Conservation (phyloP, 2,113 vertebrate species). For the Nanger granti region DNA sequence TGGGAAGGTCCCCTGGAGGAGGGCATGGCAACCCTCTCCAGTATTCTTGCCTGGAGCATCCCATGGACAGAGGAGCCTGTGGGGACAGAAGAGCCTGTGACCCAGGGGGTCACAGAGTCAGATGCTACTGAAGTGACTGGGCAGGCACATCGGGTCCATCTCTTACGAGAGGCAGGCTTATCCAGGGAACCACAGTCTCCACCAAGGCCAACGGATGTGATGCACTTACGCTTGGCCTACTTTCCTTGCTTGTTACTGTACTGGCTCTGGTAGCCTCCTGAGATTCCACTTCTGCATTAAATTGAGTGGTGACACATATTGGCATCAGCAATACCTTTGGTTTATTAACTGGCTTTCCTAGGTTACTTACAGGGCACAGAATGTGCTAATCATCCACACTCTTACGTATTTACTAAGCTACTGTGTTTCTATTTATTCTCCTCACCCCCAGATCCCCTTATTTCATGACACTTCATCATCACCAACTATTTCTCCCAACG, state of each 20-base stretch:
- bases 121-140: too few species aligned
- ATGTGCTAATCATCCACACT: neutral
- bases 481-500: neutral
- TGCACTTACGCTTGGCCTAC: too few species aligned
- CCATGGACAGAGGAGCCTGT: too few species aligned
- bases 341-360: neutral
- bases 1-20: too few species aligned
- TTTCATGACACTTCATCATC: neutral
- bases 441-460: neutral
- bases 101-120: too few species aligned
- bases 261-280: neutral
- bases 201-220: rapidly evolving
- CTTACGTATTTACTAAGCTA: neutral
- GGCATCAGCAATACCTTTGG: neutral
- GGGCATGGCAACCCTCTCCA: too few species aligned
- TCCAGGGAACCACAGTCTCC: neutral
- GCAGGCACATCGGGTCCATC: too few species aligned
- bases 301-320: neutral
- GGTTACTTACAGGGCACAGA: neutral
- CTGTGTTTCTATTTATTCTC: neutral
- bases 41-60: too few species aligned
- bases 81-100: too few species aligned
- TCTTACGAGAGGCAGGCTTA: too few species aligned
- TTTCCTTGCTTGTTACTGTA: neutral
- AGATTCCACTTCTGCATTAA: neutral